phyloP scores from a whole-genome alignment of 2,797 vertebrate species.

The Bradypodion pumilum region DNA sequence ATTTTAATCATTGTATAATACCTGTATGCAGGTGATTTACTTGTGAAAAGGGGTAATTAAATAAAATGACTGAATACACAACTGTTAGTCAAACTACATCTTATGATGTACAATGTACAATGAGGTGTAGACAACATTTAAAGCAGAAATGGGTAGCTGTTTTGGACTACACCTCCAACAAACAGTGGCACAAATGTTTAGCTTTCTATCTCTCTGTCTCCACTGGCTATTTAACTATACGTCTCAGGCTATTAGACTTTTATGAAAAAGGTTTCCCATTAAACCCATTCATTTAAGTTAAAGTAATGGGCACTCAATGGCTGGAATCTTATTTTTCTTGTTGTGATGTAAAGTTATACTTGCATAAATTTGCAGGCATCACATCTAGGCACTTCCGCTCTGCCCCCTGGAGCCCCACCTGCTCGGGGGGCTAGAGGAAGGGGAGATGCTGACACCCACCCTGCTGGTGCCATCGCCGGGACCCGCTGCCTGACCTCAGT shows the following conservation, averaged over 20 bases:
- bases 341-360: too few species aligned
- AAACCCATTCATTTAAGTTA: conserved; percentile 20
- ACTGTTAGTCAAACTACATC: not conserved
- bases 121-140: not conserved
- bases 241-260: not conserved
- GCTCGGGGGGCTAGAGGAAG: too few species aligned
- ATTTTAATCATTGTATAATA: not conserved
- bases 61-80: not conserved
- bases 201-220: not conserved
- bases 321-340: too few species aligned
- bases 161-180: not conserved
- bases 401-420: too few species aligned
- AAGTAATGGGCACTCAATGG: not conserved
- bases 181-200: not conserved
- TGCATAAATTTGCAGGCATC: too few species aligned
- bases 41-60: not conserved
- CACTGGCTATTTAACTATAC: conserved; percentile 6
- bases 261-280: not conserved
- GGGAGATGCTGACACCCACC: too few species aligned
- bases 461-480: too few species aligned
- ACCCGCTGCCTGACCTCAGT: too few species aligned
- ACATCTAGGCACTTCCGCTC: too few species aligned
- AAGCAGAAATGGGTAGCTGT: not conserved
- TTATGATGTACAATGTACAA: not conserved
- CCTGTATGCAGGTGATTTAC: not conserved